These are phyloP conservation scores for Trachelus stipa DNA, from an alignment of 2,888 invertebrate genomes.

Conservation along the genomic window DNA sequence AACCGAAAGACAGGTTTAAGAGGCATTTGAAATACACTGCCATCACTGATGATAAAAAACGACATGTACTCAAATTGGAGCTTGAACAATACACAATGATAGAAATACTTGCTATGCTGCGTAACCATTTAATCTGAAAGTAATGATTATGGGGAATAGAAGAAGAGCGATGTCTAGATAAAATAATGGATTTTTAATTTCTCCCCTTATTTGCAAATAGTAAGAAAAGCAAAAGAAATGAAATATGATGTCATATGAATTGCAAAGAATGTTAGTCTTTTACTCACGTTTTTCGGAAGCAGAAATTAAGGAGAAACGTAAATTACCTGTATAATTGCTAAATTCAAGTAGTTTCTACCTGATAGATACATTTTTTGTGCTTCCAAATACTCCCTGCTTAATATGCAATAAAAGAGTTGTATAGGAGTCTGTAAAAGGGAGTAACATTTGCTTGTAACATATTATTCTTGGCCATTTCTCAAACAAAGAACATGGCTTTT, in stretches of 20 bases:
- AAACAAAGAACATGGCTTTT: not conserved
- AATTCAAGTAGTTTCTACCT: too few relatives aligned
- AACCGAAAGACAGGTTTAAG: not conserved
- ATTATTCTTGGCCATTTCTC: too few relatives aligned
- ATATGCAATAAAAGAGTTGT: too few relatives aligned
- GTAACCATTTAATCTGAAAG: not conserved
- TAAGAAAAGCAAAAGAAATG: conserved; percentile 9
- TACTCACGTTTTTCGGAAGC: too few relatives aligned
- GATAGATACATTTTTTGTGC: too few relatives aligned
- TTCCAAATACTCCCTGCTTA: too few relatives aligned
- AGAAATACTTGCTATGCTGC: not conserved
- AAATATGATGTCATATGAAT: conserved; percentile 17
- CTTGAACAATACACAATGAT: not conserved
- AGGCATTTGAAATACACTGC: not conserved
- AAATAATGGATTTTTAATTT: too few relatives aligned
- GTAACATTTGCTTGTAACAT: too few relatives aligned
- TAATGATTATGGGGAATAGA: not conserved
- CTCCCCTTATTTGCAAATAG: conserved; percentile 11
- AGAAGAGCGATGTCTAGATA: too few relatives aligned
- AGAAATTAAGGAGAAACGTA: too few relatives aligned
- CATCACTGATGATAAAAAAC: not conserved
- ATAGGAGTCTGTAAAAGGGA: too few relatives aligned
- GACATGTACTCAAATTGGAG: not conserved
- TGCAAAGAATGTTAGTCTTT: conserved; percentile 15
- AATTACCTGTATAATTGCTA: too few relatives aligned